Conservation (phyloP, 2,888 invertebrate species). For the Eurois occulta region DNA sequence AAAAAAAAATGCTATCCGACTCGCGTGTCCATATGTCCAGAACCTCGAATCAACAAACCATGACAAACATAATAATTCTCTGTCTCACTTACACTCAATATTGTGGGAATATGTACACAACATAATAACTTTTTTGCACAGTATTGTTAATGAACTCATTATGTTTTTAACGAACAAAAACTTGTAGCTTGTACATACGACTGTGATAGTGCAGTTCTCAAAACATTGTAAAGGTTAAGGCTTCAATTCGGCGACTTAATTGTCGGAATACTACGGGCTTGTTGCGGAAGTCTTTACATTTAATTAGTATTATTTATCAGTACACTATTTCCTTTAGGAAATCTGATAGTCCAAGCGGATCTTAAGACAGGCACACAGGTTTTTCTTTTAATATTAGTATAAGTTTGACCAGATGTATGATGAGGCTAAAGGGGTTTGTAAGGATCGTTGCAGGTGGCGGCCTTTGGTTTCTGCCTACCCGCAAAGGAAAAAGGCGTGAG, state of each 20-base stretch:
- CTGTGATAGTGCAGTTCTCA: slow-evolving; percentile 41
- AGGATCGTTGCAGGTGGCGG: too few species aligned
- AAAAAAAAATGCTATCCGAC: slow-evolving; percentile 28
- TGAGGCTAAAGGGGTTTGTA: too few species aligned
- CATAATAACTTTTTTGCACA: slow-evolving; percentile 57
- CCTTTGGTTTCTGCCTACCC: too few species aligned
- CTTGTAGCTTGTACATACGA: not conserved
- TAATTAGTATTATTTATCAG: slow-evolving; percentile 22
- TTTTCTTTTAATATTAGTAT: not conserved
- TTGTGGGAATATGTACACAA: slow-evolving; percentile 72
- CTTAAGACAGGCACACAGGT: not conserved
- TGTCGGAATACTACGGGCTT: slow-evolving; percentile 30
- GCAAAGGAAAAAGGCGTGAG: too few species aligned
- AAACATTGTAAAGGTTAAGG: slow-evolving; percentile 58
- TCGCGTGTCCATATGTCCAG: slow-evolving; percentile 63
- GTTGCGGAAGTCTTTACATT: slow-evolving; percentile 51
- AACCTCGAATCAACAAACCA: slow-evolving; percentile 71
- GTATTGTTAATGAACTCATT: slow-evolving; percentile 61
- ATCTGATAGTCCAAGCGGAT: not conserved
- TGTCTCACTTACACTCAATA: slow-evolving; percentile 64
- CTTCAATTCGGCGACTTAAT: slow-evolving; percentile 52
- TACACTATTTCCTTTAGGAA: slow-evolving; percentile 15
- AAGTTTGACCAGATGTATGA: too few species aligned
- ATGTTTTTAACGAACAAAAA: slow-evolving; percentile 60
- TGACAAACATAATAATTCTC: slow-evolving; percentile 74